Evolutionary conservation across 30 jellyfish, hydroid and myxozoan genomes (phyloP), one percentile per base, ranked within the genome.

Genomic region (Turritopsis dohrnii): DNA sequence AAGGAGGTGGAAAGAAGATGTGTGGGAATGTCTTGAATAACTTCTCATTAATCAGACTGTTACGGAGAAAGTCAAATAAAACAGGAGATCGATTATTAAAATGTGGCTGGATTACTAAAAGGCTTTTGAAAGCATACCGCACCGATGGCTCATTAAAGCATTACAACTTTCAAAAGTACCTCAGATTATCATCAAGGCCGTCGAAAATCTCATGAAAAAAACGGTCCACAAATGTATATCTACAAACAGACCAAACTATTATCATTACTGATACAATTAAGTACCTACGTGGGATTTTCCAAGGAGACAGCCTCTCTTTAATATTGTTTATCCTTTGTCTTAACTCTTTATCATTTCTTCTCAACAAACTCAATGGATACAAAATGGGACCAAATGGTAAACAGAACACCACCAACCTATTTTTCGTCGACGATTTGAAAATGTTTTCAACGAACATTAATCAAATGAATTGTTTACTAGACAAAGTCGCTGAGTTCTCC

Each of bases 91-190:
- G 13, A n/a, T n/a, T n/a, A n/a, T 3, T 13, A 41, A 5, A 41
- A 41, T 41, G 60, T 41, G 60, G 60, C 13, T 41, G 60, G 82
- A 74, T 22, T 74, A 74, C 54, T 72, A 74, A 29, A 74, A 74
- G 20, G 82, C 82, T 8, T 74, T 74, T 74, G 82, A 74, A 3
- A 22, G 54, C 20, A 72, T 74, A 74, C 82, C 82, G 5, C 82
- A 74, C 54, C 5, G 26, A 5, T 74, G 82, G 82, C 8, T 74
- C 5, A 74, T 74, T 3, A 20, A 5, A 28, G 52, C 82, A n/a
- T 7, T n/a, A n/a, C n/a, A n/a, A n/a, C n/a, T n/a, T n/a, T n/a
- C n/a, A n/a, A n/a, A n/a, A n/a, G n/a, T n/a, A n/a, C n/a, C n/a
- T n/a, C n/a, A n/a, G n/a, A 29, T 74, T 22, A 74, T 74, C 16